phyloP scores from a whole-genome alignment of 2,113 vertebrate species.

The Tursiops truncatus region DNA sequence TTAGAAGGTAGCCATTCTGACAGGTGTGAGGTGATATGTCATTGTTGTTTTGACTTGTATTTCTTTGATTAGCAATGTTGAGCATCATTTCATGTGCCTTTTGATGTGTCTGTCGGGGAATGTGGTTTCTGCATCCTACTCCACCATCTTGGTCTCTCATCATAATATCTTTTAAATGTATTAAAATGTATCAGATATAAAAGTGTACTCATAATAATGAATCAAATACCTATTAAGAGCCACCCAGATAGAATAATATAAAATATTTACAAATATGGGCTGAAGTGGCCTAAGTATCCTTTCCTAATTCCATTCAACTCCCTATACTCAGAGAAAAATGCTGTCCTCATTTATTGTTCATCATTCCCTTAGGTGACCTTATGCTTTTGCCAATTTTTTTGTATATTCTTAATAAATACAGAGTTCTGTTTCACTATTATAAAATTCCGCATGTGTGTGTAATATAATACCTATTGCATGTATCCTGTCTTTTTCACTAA shows the following conservation, averaged over 20 bases:
- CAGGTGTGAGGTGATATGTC: no score
- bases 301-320: not conserved
- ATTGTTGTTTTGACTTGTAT: no score
- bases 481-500: not conserved
- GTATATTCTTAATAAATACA: not conserved
- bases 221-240: not conserved
- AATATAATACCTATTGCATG: not conserved
- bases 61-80: no score
- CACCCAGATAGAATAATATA: not conserved
- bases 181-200: not conserved
- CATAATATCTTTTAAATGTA: not conserved
- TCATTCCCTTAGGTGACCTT: not conserved
- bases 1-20: no score
- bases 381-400: not conserved
- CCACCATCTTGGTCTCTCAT: no score
- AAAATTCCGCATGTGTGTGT: not conserved
- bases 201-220: not conserved
- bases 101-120: no score
- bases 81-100: no score
- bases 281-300: not conserved
- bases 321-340: not conserved
- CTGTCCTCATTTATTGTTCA: not conserved
- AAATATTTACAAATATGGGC: not conserved
- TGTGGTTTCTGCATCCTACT: no score
- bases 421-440: not conserved